phyloP scores from a whole-genome alignment of 2,888 invertebrate species.

The Tipula vernalis region DNA sequence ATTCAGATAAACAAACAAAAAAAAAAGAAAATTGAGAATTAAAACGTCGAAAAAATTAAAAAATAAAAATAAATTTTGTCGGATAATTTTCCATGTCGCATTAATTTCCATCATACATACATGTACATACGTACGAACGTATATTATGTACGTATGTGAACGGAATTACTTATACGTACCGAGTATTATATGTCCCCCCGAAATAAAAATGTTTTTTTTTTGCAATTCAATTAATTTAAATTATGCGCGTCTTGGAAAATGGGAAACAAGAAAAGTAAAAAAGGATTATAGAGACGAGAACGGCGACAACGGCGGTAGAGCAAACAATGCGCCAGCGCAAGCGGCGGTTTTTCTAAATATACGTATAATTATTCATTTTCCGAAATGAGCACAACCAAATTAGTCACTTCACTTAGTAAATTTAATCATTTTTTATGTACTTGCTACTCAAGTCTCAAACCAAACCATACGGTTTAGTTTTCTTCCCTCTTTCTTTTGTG shows the following conservation, averaged over 20 bases:
- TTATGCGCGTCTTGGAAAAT: background rate
- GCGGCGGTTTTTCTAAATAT: background rate
- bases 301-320: background rate
- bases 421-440: background rate
- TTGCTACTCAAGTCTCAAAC: background rate
- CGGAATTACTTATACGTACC: background rate
- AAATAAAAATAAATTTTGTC: background rate
- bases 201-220: background rate
- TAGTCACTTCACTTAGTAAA: background rate
- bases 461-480: background rate
- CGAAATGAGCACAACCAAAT: background rate
- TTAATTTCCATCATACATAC: background rate
- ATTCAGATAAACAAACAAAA: background rate
- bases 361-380: background rate
- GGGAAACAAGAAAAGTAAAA: background rate
- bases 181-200: background rate
- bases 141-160: background rate
- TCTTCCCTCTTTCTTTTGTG: background rate
- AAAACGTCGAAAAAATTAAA: background rate
- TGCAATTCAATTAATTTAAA: constrained; percentile 4
- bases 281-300: background rate
- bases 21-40: background rate
- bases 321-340: background rate
- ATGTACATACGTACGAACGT: background rate
- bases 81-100: background rate